Percentiles rank a stretch among this genome's conserved stretches.
phyloP scores from a whole-genome alignment of 2,888 invertebrate species.

The Melinaea menophilus region DNA sequence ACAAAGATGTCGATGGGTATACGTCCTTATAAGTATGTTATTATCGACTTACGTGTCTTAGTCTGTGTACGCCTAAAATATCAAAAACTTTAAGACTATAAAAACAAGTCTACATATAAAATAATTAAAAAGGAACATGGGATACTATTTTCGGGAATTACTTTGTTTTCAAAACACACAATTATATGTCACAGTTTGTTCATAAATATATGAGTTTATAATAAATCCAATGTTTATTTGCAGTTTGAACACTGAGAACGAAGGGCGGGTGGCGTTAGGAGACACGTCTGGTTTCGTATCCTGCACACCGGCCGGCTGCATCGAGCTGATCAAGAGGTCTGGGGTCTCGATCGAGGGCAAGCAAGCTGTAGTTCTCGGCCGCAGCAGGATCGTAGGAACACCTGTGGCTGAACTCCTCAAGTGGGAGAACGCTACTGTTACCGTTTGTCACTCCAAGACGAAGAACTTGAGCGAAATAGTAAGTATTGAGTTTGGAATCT shows the following conservation, averaged over 20 bases:
- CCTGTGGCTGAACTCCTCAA: slow-evolving; percentile 95
- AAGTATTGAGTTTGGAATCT: neutral
- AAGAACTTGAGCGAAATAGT: slow-evolving; percentile 87
- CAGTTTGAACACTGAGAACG: slow-evolving; percentile 94
- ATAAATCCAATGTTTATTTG: slow-evolving; percentile 24
- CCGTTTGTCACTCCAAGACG: slow-evolving; percentile 97
- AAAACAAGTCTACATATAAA: too few relatives aligned
- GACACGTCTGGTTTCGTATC: slow-evolving; percentile 94
- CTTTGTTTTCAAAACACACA: too few relatives aligned
- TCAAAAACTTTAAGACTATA: too few relatives aligned
- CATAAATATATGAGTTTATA: too few relatives aligned
- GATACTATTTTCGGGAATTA: too few relatives aligned
- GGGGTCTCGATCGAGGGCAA: slow-evolving; percentile 89
- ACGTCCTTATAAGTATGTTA: slow-evolving; percentile 23
- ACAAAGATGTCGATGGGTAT: slow-evolving; percentile 98
- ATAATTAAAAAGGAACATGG: too few relatives aligned
- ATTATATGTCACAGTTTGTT: too few relatives aligned
- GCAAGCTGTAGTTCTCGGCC: slow-evolving; percentile 94
- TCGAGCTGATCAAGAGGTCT: slow-evolving; percentile 92
- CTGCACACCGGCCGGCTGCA: slow-evolving; percentile 97
- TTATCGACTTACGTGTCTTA: neutral
- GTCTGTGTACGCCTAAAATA: neutral
- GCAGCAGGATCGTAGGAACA: slow-evolving; percentile 98
- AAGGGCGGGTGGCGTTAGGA: slow-evolving; percentile 93
- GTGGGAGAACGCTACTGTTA: slow-evolving; percentile 98